A percentile compares a stretch with the other conserved stretches of the same genome.
Evolutionary conservation across 2,113 vertebrate genomes (phyloP).

Genomic region (Geococcyx californianus): DNA sequence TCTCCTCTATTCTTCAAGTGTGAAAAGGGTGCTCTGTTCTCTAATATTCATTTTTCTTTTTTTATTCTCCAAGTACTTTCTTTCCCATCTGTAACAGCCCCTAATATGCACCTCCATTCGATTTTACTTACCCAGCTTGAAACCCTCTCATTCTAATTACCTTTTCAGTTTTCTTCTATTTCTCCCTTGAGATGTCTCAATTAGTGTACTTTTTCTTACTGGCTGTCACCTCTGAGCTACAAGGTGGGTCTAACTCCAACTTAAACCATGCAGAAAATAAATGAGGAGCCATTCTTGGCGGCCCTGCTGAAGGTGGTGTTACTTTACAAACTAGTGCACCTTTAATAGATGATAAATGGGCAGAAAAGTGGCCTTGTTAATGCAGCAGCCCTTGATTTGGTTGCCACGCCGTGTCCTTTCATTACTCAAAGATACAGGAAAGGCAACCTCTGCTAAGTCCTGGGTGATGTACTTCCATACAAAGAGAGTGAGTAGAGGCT

Average conservation of each 20-base stretch:
- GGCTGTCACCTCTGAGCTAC: slow-evolving; percentile 79
- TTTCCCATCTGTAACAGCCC: slow-evolving; percentile 66
- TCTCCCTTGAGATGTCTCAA: slow-evolving; percentile 82
- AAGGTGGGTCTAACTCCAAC: slow-evolving; percentile 78
- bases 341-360: slow-evolving; percentile 88
- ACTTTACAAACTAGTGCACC: slow-evolving; percentile 77
- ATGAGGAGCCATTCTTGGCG: slow-evolving; percentile 76
- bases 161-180: slow-evolving; percentile 73
- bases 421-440: slow-evolving; percentile 76
- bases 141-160: slow-evolving; percentile 81
- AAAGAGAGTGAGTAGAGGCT: slow-evolving; percentile 45
- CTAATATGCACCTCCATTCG: slow-evolving; percentile 68
- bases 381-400: slow-evolving; percentile 71
- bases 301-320: slow-evolving; percentile 77
- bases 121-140: slow-evolving; percentile 77
- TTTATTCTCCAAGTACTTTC: slow-evolving; percentile 44
- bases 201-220: slow-evolving; percentile 80
- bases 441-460: slow-evolving; percentile 60
- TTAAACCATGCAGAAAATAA: slow-evolving; percentile 80
- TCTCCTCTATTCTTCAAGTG: slow-evolving; percentile 68
- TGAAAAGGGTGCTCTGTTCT: slow-evolving; percentile 59
- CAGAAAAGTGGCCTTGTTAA: slow-evolving; percentile 79
- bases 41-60: slow-evolving; percentile 56
- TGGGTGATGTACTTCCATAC: slow-evolving; percentile 59
- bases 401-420: slow-evolving; percentile 69